phyloP scores from a whole-genome alignment of 2,797 vertebrate genomes.

The Cygnus olor region DNA sequence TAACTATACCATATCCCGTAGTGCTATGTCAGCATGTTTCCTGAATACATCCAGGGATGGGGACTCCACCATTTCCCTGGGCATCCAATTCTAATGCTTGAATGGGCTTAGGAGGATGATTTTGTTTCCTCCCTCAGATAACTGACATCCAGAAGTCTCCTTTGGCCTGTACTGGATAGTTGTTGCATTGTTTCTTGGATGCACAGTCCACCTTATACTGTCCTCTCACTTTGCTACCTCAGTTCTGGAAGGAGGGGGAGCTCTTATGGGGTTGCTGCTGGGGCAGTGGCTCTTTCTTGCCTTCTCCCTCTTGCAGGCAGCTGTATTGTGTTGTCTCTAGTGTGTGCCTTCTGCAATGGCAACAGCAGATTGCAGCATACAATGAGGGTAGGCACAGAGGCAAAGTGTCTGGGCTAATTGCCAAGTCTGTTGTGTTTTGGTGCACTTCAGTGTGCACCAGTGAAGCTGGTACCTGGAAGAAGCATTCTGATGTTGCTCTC shows the following conservation, averaged over 20 bases:
- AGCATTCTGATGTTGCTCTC: neutral
- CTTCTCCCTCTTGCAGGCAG: neutral
- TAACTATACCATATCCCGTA: too few relatives aligned
- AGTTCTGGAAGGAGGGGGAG: neutral
- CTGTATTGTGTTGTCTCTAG: neutral
- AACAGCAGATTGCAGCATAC: accelerated
- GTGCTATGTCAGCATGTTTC: too few relatives aligned
- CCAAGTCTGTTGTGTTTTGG: neutral
- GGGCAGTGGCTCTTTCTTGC: neutral
- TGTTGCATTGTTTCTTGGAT: neutral
- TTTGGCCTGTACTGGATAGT: neutral
- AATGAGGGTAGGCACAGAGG: neutral
- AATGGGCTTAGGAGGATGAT: neutral
- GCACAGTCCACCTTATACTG: neutral
- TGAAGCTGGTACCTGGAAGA: neutral
- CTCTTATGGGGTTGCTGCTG: neutral
- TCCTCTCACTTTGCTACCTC: neutral
- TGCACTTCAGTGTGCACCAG: neutral
- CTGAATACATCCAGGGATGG: too few relatives aligned
- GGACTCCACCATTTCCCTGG: too few relatives aligned
- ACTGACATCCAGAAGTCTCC: neutral
- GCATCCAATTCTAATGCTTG: too few relatives aligned
- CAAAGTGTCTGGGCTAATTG: neutral
- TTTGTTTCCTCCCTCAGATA: neutral
- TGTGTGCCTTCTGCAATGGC: neutral